These are phyloP conservation scores for Halcyon badia DNA, from an alignment of 2,797 vertebrate species.

Conservation along the genomic window DNA sequence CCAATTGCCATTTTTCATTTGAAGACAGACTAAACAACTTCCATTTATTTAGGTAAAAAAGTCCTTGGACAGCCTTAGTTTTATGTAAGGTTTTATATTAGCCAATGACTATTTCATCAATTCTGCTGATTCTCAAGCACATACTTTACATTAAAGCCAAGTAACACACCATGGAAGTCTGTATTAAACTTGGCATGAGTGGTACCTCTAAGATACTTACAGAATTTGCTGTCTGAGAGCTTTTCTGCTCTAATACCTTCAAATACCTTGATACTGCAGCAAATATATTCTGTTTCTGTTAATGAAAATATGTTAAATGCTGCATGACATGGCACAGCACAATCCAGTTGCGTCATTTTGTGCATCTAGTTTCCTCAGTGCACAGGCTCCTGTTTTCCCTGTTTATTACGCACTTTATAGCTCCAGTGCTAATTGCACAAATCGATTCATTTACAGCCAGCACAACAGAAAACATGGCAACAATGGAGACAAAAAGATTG, in stretches of 20 bases:
- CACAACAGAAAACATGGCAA: not conserved
- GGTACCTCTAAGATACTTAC: not conserved
- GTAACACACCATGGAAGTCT: not conserved
- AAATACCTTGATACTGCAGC: constrained; percentile 29
- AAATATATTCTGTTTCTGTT: not conserved
- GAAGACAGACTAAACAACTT: not conserved
- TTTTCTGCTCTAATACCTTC: constrained; percentile 26
- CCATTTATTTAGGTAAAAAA: not conserved
- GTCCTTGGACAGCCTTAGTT: not conserved
- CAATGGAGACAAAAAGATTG: constrained; percentile 36
- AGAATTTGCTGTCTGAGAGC: constrained; percentile 22
- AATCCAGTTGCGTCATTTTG: not conserved
- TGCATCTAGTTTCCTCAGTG: not conserved
- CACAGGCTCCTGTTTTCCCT: constrained; percentile 21
- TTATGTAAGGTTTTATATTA: constrained; percentile 14
- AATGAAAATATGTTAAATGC: not conserved
- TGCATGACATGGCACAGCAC: not conserved
- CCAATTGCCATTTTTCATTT: not conserved
- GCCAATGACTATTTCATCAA: not conserved
- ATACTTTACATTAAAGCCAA: not conserved
- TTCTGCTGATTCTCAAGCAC: not conserved
- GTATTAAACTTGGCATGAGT: not conserved
- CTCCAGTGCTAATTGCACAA: constrained; percentile 52
- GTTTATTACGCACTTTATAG: not conserved
- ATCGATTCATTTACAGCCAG: constrained; percentile 37